Evolutionary conservation across 2,888 invertebrate species (phyloP).

Genomic region (Bugula neritina): DNA sequence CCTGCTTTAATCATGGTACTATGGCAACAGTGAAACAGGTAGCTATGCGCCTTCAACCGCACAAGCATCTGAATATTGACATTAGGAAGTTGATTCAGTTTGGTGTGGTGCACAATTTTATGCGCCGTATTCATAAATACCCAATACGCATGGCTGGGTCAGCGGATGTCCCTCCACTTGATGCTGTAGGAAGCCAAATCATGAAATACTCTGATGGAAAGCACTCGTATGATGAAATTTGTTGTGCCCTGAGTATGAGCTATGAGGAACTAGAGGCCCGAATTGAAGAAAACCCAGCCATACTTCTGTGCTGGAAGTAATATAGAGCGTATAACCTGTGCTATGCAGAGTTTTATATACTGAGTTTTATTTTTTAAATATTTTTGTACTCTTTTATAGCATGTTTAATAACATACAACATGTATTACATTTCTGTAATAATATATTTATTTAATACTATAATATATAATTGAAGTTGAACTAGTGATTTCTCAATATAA

Average conservation of each 20-base stretch:
- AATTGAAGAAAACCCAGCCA: constrained; percentile 40
- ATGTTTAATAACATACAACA: too few species aligned
- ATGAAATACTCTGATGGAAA: constrained; percentile 67
- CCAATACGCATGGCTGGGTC: constrained; percentile 44
- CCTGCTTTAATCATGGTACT: constrained; percentile 12
- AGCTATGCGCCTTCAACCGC: neutral
- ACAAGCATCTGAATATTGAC: neutral
- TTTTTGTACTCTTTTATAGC: too few species aligned
- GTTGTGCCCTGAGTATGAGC: constrained; percentile 64
- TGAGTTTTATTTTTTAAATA: too few species aligned
- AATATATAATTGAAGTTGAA: too few species aligned
- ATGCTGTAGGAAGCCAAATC: constrained; percentile 35
- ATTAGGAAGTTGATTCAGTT: constrained; percentile 71
- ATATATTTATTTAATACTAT: too few species aligned
- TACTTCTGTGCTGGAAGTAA: constrained; percentile 43
- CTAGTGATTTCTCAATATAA: too few species aligned
- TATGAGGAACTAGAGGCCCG: constrained; percentile 40
- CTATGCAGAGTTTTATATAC: too few species aligned
- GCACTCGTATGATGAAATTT: constrained; percentile 81
- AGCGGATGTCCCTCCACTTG: constrained; percentile 30
- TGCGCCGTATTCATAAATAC: constrained; percentile 70
- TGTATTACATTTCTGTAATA: too few species aligned
- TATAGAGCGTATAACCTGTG: too few species aligned
- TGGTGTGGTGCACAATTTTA: constrained; percentile 76
- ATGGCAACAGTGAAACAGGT: constrained; percentile 6